These are phyloP conservation scores for Phortica variegata DNA, from an alignment of 1,140 invertebrate species.

Conservation along the genomic window DNA sequence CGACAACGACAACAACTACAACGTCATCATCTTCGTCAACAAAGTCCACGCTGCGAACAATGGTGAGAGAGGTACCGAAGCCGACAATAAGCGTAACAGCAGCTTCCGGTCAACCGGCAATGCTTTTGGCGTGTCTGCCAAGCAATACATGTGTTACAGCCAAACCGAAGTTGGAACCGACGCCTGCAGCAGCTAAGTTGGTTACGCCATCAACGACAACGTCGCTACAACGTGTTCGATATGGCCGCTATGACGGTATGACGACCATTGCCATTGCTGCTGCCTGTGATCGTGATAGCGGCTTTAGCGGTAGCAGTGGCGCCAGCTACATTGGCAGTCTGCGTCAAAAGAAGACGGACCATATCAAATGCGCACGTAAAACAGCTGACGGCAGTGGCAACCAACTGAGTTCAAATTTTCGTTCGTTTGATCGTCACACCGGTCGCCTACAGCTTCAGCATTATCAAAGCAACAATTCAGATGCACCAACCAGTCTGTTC, in stretches of 20 bases:
- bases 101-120: slow-evolving; percentile 37
- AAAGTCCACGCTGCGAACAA: no score
- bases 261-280: slow-evolving; percentile 15
- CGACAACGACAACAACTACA: no score
- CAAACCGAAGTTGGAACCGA: slow-evolving; percentile 4
- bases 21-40: neutral
- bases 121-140: slow-evolving; percentile 34
- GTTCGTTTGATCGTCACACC: slow-evolving; percentile 34
- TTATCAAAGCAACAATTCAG: neutral
- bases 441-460: neutral
- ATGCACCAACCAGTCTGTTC: slow-evolving; percentile 20
- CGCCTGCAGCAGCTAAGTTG: slow-evolving; percentile 55
- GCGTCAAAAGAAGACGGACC: slow-evolving; percentile 59
- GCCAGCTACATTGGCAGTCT: slow-evolving; percentile 72
- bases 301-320: slow-evolving; percentile 76
- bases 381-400: slow-evolving; percentile 19
- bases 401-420: slow-evolving; percentile 38
- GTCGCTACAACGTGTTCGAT: no score
- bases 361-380: slow-evolving; percentile 45
- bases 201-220: slow-evolving; percentile 64
- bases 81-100: slow-evolving; percentile 57
- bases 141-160: slow-evolving; percentile 55
- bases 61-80: slow-evolving; percentile 49
- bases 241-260: neutral
- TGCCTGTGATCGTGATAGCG: slow-evolving; percentile 70